Evolutionary conservation across 2,888 invertebrate genomes (phyloP), one percentile per base, ranked within the genome.

Genomic region (Heliconius sara): DNA sequence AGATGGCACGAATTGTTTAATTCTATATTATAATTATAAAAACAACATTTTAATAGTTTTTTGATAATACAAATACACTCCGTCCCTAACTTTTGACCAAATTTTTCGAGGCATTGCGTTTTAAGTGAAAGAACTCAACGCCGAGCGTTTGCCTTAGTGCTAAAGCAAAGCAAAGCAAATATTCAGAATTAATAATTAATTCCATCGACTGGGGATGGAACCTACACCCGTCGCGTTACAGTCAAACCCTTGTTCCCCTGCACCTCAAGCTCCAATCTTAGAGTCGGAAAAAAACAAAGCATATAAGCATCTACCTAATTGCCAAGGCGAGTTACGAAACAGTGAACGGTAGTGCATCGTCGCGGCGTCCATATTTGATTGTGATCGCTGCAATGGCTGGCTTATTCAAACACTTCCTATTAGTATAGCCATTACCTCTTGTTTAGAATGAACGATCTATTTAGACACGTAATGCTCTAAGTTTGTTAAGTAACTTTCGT

Each of bases 261-360:
- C 34, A 9, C 39, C 13, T 43, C 43, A 43, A 12, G 13, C 19
- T 19, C 19, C 19, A 19, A 19, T 52, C 30, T 72, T 57, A n/a
- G 13, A 39, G 19, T 43, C 13, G 12, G 6, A 52, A 60, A 60
- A 72, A 72, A 57, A 73, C n/a, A 60, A 30, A 30, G n/a, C 39
- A 68, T 68, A 12, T 68, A 68, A 43, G 43, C 27, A 22, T 75
- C 25, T 39, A 39, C 39, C 39, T 65, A 43, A 66, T 75, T 30
- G 22, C 65, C 43, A 65, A 74, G 79, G 63, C 65, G 76, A 68
- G 74, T 81, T 81, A 70, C 74, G 77, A 81, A 81, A 81, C 74
- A 70, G 81, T 78, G 80, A 80, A 81, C 79, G 77, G 81, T 78
- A 73, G 76, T 68, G 67, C 76, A 68, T 76, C 73, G 78, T 78